A percentile compares a stretch with the other conserved stretches of the same genome.
These are phyloP conservation scores for Metaphire vulgaris DNA, from an alignment of 1,140 invertebrate species.

Conservation along the genomic window DNA sequence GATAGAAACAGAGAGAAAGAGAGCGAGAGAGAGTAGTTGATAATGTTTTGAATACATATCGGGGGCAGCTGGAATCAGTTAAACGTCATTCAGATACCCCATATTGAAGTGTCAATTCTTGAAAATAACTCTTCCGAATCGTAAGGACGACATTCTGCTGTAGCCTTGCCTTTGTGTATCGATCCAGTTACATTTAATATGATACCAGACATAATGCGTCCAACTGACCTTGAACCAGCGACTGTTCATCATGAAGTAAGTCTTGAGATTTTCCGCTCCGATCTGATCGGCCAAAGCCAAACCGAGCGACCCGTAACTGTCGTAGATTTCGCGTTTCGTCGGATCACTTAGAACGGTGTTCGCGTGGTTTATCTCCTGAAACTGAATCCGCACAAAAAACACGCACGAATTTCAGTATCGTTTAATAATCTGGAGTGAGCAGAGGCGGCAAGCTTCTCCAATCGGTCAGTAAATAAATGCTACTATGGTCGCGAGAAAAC, in stretches of 20 bases:
- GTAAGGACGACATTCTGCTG: background rate
- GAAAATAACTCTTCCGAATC: background rate
- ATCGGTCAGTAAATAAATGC: too few relatives aligned
- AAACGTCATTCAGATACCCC: background rate
- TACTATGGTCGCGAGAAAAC: too few relatives aligned
- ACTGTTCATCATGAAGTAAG: constrained; percentile 61
- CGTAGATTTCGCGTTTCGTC: constrained; percentile 53
- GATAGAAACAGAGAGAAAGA: too few relatives aligned
- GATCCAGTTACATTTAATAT: background rate
- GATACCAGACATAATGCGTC: background rate
- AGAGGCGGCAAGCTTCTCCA: too few relatives aligned
- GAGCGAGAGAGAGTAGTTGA: too few relatives aligned
- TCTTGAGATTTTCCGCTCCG: constrained; percentile 54
- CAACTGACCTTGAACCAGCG: constrained; percentile 79
- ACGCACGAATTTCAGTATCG: too few relatives aligned
- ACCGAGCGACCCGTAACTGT: constrained; percentile 54
- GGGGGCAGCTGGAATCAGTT: background rate
- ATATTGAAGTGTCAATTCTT: background rate
- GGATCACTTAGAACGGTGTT: constrained; percentile 52
- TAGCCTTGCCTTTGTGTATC: background rate
- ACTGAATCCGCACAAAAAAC: too few relatives aligned
- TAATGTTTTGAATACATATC: background rate
- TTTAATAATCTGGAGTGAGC: too few relatives aligned
- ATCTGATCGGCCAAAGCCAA: constrained; percentile 55
- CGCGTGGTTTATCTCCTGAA: constrained; percentile 55